Evolutionary conservation across 2,888 invertebrate species (phyloP), one percentile per base, ranked within the genome.

Genomic region (Phasia obesa): DNA sequence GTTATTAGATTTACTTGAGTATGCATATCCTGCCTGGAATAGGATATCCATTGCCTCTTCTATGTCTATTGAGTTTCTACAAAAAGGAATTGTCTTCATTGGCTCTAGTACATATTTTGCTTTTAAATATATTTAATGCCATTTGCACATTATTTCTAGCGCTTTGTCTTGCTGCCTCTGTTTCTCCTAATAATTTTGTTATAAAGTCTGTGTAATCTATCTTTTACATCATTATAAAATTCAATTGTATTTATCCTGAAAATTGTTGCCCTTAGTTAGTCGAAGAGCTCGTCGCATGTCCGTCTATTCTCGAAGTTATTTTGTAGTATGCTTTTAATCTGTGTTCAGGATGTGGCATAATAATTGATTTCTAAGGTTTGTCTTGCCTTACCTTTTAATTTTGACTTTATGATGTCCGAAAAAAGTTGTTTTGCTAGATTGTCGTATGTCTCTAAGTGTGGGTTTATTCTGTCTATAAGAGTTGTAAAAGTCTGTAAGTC

Each of bases 31-130:
- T 51, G 51, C 51, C 7, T 51, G 51, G 13, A 51, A 51, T 23
- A 51, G 11, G 13, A 51, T 51, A 11, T 51, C 51, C 51, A 51
- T 51, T 9, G 51, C 51, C 11, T 51, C 51, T 21, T 51, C 51
- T 51, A 51, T 23, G 23, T 51, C 51, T 23, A 4, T 19, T 13
- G 51, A 21, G 17, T 51, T 51, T 51, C 51, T 19, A 51, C 51
- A 51, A 9, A 51, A 51, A 23, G 21, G 21, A 23, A 23, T 51
- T 11, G 51, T 51, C 23, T 51, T 51, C 51, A 51, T 44, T 44
- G 44, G 17, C 4, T 44, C 44, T 2, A n/a, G 44, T 44, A 44
- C n/a, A n/a, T n/a, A n/a, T 44, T 44, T 44, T 44, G 11, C 11
- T n/a, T 44, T 17, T 44, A 4, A 44, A 44, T 44, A 17, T 44